These are phyloP conservation scores for Stenichneumon culpator DNA, from an alignment of 2,888 invertebrate species.

Conservation along the genomic window DNA sequence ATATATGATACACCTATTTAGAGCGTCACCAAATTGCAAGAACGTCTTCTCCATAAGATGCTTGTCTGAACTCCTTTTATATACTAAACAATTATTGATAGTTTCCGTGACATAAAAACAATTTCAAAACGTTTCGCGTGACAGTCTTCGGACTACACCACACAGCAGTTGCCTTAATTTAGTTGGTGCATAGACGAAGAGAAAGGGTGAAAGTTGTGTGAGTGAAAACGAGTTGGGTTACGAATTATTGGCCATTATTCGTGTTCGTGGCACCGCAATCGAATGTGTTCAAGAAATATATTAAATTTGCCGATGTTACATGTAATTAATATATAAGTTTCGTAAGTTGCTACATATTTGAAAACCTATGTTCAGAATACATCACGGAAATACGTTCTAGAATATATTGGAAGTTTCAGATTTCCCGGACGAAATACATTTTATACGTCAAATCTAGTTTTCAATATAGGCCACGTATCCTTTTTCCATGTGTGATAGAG, in stretches of 20 bases:
- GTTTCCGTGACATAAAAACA: not conserved
- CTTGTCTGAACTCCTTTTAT: not conserved
- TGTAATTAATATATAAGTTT: too few species aligned
- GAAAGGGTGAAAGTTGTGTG: slow-evolving; percentile 28
- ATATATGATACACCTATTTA: not conserved
- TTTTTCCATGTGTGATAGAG: not conserved
- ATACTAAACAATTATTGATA: not conserved
- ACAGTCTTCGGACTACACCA: not conserved
- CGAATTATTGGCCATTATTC: slow-evolving; percentile 32
- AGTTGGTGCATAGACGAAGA: not conserved
- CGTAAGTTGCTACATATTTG: too few species aligned
- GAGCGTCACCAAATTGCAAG: not conserved
- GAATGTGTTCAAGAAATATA: not conserved
- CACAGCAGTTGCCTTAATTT: not conserved
- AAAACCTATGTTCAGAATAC: too few species aligned
- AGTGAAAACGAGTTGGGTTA: slow-evolving; percentile 35
- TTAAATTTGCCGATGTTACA: too few species aligned
- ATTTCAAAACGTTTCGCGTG: not conserved
- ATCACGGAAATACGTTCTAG: too few species aligned
- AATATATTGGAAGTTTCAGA: too few species aligned
- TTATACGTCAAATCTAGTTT: too few species aligned
- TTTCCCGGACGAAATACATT: too few species aligned
- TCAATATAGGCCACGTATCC: too few species aligned
- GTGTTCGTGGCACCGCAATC: not conserved
- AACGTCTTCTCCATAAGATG: not conserved